These are phyloP conservation scores for Ariopsis seemanni DNA, from an alignment of 2,113 vertebrate species.

Conservation along the genomic window DNA sequence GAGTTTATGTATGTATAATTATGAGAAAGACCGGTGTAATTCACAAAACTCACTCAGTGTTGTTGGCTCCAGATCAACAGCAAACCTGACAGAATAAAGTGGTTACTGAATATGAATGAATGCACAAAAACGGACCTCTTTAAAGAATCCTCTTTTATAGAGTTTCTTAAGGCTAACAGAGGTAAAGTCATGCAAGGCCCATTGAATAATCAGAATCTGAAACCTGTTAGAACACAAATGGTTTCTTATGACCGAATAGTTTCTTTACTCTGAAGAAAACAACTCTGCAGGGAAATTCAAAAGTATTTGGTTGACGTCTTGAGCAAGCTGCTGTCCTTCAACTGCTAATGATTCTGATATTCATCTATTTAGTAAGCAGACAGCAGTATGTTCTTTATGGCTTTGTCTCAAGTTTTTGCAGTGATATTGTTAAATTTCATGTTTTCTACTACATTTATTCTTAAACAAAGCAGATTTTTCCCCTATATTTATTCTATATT, in stretches of 20 bases:
- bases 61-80: neutral
- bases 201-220: neutral
- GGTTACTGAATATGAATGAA: conserved; percentile 1
- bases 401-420: conserved; percentile 12
- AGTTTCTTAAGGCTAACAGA: neutral
- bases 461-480: conserved; percentile 17
- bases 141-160: conserved; percentile 5
- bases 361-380: conserved; percentile 5
- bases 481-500: conserved; percentile 11
- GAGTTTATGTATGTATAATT: conserved; percentile 13
- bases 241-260: neutral
- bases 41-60: neutral
- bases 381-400: neutral
- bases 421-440: conserved; percentile 23
- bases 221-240: neutral
- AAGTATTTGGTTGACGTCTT: neutral
- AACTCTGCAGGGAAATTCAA: neutral
- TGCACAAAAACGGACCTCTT: neutral
- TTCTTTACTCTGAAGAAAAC: neutral
- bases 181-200: neutral
- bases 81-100: conserved; percentile 6
- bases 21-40: neutral
- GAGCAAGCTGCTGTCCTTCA: neutral
- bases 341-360: neutral
- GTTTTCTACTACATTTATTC: conserved; percentile 25